Evolutionary conservation across 2,888 invertebrate genomes (phyloP), one percentile per base, ranked within the genome.

Genomic region (Drosophila anomelani): DNA sequence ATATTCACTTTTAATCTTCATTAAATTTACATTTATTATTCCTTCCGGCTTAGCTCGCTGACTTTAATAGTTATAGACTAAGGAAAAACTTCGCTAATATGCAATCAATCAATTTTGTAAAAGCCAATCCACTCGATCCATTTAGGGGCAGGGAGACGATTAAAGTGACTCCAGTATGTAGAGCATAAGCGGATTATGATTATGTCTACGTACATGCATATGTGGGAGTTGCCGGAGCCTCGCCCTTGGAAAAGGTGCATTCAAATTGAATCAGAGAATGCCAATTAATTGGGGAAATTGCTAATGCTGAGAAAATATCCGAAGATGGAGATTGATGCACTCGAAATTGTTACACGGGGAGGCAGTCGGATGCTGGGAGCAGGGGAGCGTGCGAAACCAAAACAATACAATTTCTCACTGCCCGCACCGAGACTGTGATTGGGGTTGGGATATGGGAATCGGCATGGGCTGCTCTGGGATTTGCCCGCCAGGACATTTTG

Each of bases 181-280:
- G 69, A 74, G 68, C 38, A 44, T 85, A 85, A 85, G 79, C 87
- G 78, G 84, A 85, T 85, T 85, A 84, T 75, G 87, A 88, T 88
- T 84, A 77, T 75, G 74, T 76, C 69, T 75, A 26, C 15, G 74
- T 51, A 23, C 23, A 36, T 75, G 77, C 29, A 53, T 53, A 53
- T 66, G 62, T 15, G 60, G 23, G 17, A 44, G 51, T n/a, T 53
- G 46, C 34, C 36, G 49, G 38, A 23, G 38, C 23, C 41, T 44
- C 41, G 23, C 23, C 13, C 67, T 36, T 44, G 26, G 60, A 23
- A 60, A 61, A 71, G 66, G 69, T 83, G 79, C 61, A 78, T 62
- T 43, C 36, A 75, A 75, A 75, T 75, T 69, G 36, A 58, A 67
- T 74, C 73, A 59, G 34, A 26, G 46, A 69, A 59, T 36, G 71